These are phyloP conservation scores for Psephotus haematonotus DNA, from an alignment of 2,113 vertebrate genomes.

Conservation along the genomic window DNA sequence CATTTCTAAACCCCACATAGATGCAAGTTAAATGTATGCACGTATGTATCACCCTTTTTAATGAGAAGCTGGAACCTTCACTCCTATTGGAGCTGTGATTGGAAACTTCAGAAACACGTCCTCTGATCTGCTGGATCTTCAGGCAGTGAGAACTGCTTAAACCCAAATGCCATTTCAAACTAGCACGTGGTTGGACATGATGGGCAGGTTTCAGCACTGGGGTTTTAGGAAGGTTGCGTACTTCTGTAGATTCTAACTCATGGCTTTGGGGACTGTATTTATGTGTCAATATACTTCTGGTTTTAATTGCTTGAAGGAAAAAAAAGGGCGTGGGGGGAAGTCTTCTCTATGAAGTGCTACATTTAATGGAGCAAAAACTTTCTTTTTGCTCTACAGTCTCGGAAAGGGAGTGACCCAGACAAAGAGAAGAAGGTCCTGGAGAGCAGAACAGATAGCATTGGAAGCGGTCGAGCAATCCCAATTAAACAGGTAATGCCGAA, in stretches of 20 bases:
- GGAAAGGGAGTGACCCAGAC: slow-evolving; percentile 95
- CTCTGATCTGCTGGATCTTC: slow-evolving; percentile 31
- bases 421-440: slow-evolving; percentile 98
- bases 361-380: slow-evolving; percentile 68
- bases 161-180: not conserved
- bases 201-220: not conserved
- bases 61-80: not conserved
- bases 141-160: slow-evolving; percentile 35
- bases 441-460: slow-evolving; percentile 95
- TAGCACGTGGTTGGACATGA: not conserved
- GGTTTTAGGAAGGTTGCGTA: not conserved
- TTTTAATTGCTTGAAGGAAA: not conserved
- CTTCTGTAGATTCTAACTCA: fast-evolving
- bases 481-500: slow-evolving; percentile 93
- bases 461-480: slow-evolving; percentile 96
- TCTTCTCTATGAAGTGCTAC: not conserved
- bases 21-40: not conserved
- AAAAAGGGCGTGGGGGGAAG: not conserved
- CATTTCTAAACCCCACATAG: not conserved
- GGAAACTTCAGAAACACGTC: not conserved
- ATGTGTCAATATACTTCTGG: not conserved
- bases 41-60: not conserved
- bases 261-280: not conserved
- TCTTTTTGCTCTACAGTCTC: slow-evolving; percentile 86
- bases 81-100: not conserved